Evolutionary conservation across 2,888 invertebrate genomes (phyloP), one percentile per base, ranked within the genome.

Genomic region (Philereme transversata): DNA sequence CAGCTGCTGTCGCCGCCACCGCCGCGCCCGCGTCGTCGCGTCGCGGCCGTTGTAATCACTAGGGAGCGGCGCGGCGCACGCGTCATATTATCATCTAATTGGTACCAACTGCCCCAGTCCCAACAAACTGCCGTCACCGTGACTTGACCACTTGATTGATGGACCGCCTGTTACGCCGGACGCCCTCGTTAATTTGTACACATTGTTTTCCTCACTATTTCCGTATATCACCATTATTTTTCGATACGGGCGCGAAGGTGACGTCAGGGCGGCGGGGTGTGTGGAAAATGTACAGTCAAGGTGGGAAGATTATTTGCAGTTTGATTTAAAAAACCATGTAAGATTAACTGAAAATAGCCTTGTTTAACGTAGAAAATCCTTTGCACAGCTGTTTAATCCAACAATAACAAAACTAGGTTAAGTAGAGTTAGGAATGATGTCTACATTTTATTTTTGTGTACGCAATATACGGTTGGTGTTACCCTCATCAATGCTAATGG

Each of bases 11-110:
- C 8, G 43, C 60, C 62, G 51, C 41, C 64, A 57, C 63, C 61
- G 65, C 69, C 71, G 11, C 11, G 11, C 10, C 35, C 33, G 43
- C 35, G 33, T 11, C 41, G 6, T 22, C 22, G 22, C 22, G 43
- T 9, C 45, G 46, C 41, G 38, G 41, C 36, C 43, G 38, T 46
- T 60, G 78, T 71, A 79, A 83, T 86, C 79, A 82, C 70, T 56
- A 71, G 84, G 87, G 88, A 82, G 85, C 82, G 87, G 82, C 82
- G 85, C 82, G 87, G 82, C 82, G 81, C 82, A 82, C 81, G 84
- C 86, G 86, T 87, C 88, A 88, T 82, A 75, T 82, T 83, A 84
- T 84, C 88, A 88, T 82, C 76, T 82, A 83, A 84, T 84, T 82
- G 78, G 75, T 75, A 70, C 68, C 69, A 50, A 44, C 59, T 40